phyloP scores from a whole-genome alignment of 2,113 vertebrate species.

The Cichladusa arquata region DNA sequence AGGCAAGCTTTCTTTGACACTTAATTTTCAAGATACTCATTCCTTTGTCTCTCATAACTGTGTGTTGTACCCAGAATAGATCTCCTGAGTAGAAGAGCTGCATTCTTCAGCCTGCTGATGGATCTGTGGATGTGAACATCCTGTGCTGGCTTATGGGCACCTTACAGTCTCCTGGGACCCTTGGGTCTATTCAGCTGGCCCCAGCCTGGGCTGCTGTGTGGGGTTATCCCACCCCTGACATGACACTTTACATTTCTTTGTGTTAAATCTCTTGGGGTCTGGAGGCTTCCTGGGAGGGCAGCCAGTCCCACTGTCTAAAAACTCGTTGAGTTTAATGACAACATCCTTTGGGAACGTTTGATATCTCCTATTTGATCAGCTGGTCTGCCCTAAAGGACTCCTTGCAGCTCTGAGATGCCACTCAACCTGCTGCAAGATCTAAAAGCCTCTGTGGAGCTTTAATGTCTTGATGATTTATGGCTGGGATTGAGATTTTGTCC shows the following conservation, averaged over 20 bases:
- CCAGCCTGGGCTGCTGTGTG: background rate
- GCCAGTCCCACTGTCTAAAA: background rate
- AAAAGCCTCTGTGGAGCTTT: background rate
- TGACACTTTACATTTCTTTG: background rate
- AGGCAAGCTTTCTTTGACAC: background rate
- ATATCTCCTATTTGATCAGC: background rate
- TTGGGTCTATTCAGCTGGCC: background rate
- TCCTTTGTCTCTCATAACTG: background rate
- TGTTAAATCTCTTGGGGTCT: background rate
- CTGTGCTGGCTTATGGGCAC: background rate
- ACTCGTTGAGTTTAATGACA: background rate
- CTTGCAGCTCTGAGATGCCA: background rate
- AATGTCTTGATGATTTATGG: slow-evolving; percentile 8
- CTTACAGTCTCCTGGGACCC: background rate
- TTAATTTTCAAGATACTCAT: background rate
- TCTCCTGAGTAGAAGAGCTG: background rate
- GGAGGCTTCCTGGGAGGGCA: background rate
- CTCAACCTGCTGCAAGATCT: background rate
- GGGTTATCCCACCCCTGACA: background rate
- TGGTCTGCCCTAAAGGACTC: background rate
- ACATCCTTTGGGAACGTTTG: background rate
- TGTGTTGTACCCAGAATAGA: background rate
- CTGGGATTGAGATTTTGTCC: background rate
- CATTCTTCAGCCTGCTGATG: background rate
- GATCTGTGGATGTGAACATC: background rate